Conservation (phyloP, 2,113 vertebrate species). For the Poecile atricapillus region DNA sequence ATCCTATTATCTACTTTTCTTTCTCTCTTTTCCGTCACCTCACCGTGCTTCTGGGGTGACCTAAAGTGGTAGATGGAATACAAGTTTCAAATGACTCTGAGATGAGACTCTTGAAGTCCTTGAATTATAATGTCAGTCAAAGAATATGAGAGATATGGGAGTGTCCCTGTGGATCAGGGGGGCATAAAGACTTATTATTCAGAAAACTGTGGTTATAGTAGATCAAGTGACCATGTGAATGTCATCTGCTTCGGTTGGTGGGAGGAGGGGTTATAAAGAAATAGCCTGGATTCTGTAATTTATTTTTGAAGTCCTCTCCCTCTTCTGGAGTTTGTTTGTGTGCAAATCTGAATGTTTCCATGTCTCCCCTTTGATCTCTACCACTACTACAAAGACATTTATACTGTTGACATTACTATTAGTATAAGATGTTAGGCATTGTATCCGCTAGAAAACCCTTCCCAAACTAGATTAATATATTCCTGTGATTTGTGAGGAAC, state of each 20-base stretch:
- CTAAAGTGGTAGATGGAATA: background rate
- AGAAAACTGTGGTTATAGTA: background rate
- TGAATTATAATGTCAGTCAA: background rate
- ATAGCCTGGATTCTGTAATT: background rate
- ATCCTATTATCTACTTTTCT: background rate
- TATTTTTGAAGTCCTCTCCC: background rate
- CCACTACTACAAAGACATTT: background rate
- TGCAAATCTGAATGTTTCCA: background rate
- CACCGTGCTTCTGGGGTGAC: accelerated
- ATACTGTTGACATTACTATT: background rate
- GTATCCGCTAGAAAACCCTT: background rate
- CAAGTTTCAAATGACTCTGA: background rate
- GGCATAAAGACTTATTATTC: background rate
- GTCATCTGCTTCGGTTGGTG: background rate
- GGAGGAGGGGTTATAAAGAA: background rate
- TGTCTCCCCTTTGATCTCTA: background rate
- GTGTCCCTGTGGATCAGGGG: background rate
- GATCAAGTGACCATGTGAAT: background rate
- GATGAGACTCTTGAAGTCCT: background rate
- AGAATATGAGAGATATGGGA: background rate
- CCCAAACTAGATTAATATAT: background rate
- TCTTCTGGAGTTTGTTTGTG: background rate
- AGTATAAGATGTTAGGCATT: background rate
- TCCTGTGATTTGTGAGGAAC: background rate
- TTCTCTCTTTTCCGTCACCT: background rate